Evolutionary conservation across 2,888 invertebrate genomes (phyloP).

Genomic region (Drosophila nr. perissopoda): DNA sequence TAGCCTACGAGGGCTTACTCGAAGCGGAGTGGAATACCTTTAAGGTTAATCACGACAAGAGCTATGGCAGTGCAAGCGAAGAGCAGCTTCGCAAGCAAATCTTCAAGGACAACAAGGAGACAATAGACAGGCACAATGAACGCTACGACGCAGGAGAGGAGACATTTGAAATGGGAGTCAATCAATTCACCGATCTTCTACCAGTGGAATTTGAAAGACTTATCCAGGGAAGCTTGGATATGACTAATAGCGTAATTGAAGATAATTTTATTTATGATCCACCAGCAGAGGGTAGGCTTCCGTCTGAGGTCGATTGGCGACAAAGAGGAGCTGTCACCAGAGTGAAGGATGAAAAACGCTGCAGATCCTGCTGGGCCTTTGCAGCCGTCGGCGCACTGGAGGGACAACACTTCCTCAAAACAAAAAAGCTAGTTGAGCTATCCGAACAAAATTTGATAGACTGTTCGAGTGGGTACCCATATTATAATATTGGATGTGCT

Average conservation of each 20-base stretch:
- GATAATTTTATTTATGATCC: no score
- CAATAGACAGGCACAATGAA: slow-evolving; percentile 93
- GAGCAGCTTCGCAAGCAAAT: slow-evolving; percentile 94
- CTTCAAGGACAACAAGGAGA: slow-evolving; percentile 91
- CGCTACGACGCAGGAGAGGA: slow-evolving; percentile 88
- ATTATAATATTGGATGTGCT: slow-evolving; percentile 94
- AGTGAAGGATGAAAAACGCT: slow-evolving; percentile 83
- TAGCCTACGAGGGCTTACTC: background rate
- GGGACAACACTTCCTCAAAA: no score
- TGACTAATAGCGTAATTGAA: slow-evolving; percentile 13
- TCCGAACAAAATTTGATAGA: slow-evolving; percentile 84
- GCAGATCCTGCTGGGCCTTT: slow-evolving; percentile 93
- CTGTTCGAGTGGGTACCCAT: slow-evolving; percentile 89
- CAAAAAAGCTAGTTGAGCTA: no score
- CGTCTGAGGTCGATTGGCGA: no score
- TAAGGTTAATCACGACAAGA: slow-evolving; percentile 86
- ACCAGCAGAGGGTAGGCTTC: no score
- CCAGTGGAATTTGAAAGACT: slow-evolving; percentile 90
- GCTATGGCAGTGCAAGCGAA: slow-evolving; percentile 88
- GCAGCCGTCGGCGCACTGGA: no score
- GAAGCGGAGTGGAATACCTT: slow-evolving; percentile 26
- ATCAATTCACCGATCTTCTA: slow-evolving; percentile 94
- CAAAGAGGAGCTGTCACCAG: no score
- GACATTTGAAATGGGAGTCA: slow-evolving; percentile 89
- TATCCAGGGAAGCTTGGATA: slow-evolving; percentile 63